Percentiles rank a stretch among this genome's conserved stretches.
These are phyloP conservation scores for Ctenicera cuprea DNA, from an alignment of 2,888 invertebrate genomes.

Conservation along the genomic window DNA sequence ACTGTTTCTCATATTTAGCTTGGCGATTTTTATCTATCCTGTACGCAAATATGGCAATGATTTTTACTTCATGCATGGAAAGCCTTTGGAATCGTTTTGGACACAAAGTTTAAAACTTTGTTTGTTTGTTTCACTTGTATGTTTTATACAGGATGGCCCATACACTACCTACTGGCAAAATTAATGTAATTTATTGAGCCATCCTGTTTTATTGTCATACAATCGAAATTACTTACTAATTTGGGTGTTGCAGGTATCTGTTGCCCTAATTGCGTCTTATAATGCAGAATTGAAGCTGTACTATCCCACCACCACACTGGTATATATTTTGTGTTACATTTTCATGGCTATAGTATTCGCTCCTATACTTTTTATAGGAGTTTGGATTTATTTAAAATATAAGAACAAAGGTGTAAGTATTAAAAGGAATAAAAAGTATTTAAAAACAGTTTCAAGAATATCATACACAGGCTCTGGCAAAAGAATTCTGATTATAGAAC, in stretches of 20 bases:
- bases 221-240: constrained; percentile 1
- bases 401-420: constrained; percentile 25
- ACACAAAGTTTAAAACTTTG: constrained; percentile 11
- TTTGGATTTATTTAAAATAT: constrained; percentile 1
- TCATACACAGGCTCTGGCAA: no score
- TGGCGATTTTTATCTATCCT: constrained; percentile 25
- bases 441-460: no score
- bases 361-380: constrained; percentile 10
- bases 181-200: no score
- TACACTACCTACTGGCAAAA: no score
- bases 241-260: not conserved
- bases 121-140: constrained; percentile 13
- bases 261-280: not conserved
- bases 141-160: no score
- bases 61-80: constrained; percentile 29
- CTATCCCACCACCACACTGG: not conserved
- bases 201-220: no score
- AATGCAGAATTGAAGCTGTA: not conserved
- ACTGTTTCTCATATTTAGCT: constrained; percentile 9
- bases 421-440: no score
- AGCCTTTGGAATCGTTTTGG: constrained; percentile 23
- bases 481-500: no score
- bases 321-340: not conserved
- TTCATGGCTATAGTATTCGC: not conserved
- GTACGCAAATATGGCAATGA: constrained; percentile 14